These are phyloP conservation scores for Euzophera pinguis DNA, from an alignment of 2,888 invertebrate genomes.

Conservation along the genomic window DNA sequence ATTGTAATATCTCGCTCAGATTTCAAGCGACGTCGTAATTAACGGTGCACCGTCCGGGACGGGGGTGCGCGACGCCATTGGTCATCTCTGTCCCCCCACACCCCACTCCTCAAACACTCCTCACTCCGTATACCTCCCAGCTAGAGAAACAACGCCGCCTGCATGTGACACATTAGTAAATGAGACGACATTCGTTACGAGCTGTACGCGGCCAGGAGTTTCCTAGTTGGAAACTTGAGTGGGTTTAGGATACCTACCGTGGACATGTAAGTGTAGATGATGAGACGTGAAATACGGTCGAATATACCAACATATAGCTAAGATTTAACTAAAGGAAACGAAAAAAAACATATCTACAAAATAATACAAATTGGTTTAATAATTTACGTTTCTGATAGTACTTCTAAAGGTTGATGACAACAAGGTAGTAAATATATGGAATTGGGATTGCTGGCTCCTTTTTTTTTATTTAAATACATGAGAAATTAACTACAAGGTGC, in stretches of 20 bases:
- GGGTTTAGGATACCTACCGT: slow-evolving; percentile 6
- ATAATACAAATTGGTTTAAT: too few species aligned
- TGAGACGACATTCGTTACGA: slow-evolving; percentile 79
- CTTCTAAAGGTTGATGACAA: too few species aligned
- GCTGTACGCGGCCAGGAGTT: slow-evolving; percentile 66
- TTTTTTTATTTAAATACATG: not conserved
- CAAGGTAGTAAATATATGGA: too few species aligned
- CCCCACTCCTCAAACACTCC: slow-evolving; percentile 23
- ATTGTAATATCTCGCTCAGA: slow-evolving; percentile 24
- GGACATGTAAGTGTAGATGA: too few species aligned
- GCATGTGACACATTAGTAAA: slow-evolving; percentile 81
- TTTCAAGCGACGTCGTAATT: slow-evolving; percentile 51
- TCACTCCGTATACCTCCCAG: slow-evolving; percentile 23
- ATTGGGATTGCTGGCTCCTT: too few species aligned
- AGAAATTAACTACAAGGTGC: slow-evolving; percentile 5
- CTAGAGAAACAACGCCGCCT: slow-evolving; percentile 74
- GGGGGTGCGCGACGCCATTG: slow-evolving; percentile 56
- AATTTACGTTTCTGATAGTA: too few species aligned
- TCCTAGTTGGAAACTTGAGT: slow-evolving; percentile 46
- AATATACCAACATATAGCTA: too few species aligned
- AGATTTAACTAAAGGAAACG: too few species aligned
- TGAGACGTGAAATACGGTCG: too few species aligned
- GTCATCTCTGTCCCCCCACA: slow-evolving; percentile 49
- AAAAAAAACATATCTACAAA: too few species aligned
- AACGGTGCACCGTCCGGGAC: slow-evolving; percentile 56